These are phyloP conservation scores for Colletes gigas DNA, from an alignment of 1,140 invertebrate genomes.

Conservation along the genomic window DNA sequence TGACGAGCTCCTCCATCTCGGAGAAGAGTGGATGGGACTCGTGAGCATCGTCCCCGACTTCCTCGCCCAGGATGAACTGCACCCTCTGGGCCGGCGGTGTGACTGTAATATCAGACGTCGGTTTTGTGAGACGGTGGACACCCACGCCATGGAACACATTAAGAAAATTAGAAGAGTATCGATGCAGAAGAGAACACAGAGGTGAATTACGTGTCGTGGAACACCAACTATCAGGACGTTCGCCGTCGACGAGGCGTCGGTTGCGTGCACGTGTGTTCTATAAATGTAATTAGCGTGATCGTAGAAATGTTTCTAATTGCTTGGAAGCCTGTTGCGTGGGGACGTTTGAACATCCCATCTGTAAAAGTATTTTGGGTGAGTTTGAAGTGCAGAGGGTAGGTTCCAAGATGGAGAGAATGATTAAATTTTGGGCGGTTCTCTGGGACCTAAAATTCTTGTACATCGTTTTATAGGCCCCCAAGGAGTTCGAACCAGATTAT, in stretches of 20 bases:
- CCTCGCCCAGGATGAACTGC: conserved; percentile 97
- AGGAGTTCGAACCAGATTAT: no score
- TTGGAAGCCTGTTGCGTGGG: no score
- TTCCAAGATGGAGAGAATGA: no score
- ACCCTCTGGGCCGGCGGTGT: conserved; percentile 94
- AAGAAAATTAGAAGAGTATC: not conserved
- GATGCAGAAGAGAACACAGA: conserved; percentile 10
- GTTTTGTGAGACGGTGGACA: not conserved
- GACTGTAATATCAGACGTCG: conserved; percentile 82
- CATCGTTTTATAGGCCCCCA: no score
- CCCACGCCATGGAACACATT: not conserved
- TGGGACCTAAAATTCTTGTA: no score
- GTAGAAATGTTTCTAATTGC: not conserved
- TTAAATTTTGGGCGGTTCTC: no score
- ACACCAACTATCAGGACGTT: not conserved
- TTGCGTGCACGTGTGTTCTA: not conserved
- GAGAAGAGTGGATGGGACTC: conserved; percentile 95
- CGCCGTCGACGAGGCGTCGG: not conserved
- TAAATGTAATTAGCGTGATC: not conserved
- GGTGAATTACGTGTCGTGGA: not conserved
- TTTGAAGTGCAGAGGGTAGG: no score
- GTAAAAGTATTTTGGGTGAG: no score
- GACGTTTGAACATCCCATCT: no score
- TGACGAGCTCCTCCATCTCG: conserved; percentile 96
- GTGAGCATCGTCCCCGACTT: conserved; percentile 91